A percentile compares a stretch with the other conserved stretches of the same genome.
phyloP scores from a whole-genome alignment of 2,888 invertebrate species.

The Oscheius sp. region DNA sequence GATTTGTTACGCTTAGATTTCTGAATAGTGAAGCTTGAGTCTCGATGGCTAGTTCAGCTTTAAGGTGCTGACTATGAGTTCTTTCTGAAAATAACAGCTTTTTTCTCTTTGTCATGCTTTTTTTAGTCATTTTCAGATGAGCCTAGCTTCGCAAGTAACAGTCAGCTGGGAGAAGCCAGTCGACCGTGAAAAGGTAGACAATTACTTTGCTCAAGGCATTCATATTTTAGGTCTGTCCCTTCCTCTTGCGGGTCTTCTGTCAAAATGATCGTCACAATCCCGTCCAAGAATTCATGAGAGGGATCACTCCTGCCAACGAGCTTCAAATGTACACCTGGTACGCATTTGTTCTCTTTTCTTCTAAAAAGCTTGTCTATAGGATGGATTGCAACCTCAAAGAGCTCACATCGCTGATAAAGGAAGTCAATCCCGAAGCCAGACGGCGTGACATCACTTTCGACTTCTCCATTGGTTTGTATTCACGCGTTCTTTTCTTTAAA shows the following conservation, averaged over 20 bases:
- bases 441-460: slow-evolving; percentile 96
- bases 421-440: slow-evolving; percentile 96
- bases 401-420: slow-evolving; percentile 93
- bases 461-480: slow-evolving; percentile 81
- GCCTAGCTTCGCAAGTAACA: slow-evolving; percentile 66
- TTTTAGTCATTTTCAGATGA: slow-evolving; percentile 21
- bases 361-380: slow-evolving; percentile 74
- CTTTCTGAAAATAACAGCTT: not conserved
- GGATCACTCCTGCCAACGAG: slow-evolving; percentile 87
- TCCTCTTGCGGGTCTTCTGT: slow-evolving; percentile 91
- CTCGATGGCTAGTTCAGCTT: too few relatives aligned
- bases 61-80: too few relatives aligned
- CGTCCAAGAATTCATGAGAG: slow-evolving; percentile 89
- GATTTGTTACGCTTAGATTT: too few relatives aligned
- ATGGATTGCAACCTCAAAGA: slow-evolving; percentile 93
- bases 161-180: slow-evolving; percentile 74
- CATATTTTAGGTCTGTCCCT: slow-evolving; percentile 86
- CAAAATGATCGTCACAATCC: slow-evolving; percentile 88
- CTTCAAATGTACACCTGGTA: slow-evolving; percentile 99
- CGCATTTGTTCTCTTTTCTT: slow-evolving; percentile 5
- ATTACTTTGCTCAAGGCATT: not conserved
- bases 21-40: too few relatives aligned
- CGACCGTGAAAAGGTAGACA: slow-evolving; percentile 75
- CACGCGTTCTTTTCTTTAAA: not conserved
- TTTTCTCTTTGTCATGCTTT: not conserved